These are phyloP conservation scores for Rhadinocentrus ornatus DNA, from an alignment of 2,797 vertebrate genomes.

Conservation along the genomic window DNA sequence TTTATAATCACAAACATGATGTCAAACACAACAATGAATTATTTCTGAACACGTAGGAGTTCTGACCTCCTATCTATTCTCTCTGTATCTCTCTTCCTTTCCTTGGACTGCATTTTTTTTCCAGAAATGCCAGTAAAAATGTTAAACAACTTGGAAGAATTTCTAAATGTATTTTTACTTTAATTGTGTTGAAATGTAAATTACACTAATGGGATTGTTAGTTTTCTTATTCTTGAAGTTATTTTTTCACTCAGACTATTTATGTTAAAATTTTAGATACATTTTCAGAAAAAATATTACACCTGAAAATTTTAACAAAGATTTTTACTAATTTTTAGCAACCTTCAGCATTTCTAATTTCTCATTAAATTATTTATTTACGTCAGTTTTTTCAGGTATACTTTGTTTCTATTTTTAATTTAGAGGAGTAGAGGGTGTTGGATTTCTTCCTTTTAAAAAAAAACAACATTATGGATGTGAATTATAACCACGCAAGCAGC, in stretches of 20 bases:
- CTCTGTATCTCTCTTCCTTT: not conserved
- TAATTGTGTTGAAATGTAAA: not conserved
- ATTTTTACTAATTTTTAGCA: not conserved
- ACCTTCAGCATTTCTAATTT: fast-evolving
- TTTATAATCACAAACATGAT: not conserved
- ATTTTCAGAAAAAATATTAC: not conserved
- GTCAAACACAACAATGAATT: not conserved
- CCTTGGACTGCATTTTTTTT: not conserved
- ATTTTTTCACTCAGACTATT: not conserved
- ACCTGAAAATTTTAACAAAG: not conserved
- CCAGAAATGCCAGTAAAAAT: not conserved
- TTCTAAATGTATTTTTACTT: not conserved
- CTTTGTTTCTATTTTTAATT: not conserved
- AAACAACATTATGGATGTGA: not conserved
- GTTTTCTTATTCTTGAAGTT: not conserved
- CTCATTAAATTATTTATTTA: not conserved
- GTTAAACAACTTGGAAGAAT: not conserved
- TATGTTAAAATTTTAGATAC: not conserved
- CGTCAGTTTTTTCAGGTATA: not conserved
- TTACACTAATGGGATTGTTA: not conserved
- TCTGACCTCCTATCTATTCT: not conserved
- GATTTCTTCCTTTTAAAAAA: not conserved
- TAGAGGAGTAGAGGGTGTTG: not conserved
- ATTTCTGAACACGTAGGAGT: not conserved
- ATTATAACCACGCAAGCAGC: not conserved